phyloP scores from a whole-genome alignment of 2,888 invertebrate genomes.

The Empis stercorea region DNA sequence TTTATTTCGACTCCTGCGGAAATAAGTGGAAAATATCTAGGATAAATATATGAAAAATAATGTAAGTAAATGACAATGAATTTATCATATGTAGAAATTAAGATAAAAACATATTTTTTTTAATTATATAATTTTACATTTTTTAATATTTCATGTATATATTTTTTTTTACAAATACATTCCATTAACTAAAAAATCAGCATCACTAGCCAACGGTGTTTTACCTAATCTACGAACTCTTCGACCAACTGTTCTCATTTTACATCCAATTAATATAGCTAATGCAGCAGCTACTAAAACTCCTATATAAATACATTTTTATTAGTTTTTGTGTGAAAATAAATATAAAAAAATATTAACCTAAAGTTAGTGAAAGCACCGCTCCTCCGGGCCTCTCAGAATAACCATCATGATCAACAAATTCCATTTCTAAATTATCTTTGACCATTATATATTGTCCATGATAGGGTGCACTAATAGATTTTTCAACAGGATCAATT shows the following conservation, averaged over 20 bases:
- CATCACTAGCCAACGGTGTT: constrained; percentile 73
- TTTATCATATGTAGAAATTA: no score
- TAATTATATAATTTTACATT: no score
- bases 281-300: constrained; percentile 67
- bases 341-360: constrained; percentile 28
- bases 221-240: constrained; percentile 59
- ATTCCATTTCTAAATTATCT: constrained; percentile 32
- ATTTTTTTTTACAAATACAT: constrained; percentile 79
- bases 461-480: constrained; percentile 21
- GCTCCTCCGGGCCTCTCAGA: constrained; percentile 66
- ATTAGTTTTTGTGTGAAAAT: background rate
- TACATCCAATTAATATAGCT: constrained; percentile 68
- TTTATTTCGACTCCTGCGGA: no score
- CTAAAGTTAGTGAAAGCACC: constrained; percentile 63
- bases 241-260: constrained; percentile 61
- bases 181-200: constrained; percentile 93
- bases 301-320: constrained; percentile 37
- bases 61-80: no score
- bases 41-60: no score
- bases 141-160: no score
- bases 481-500: constrained; percentile 17
- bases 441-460: constrained; percentile 34
- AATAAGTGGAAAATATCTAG: no score
- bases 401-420: constrained; percentile 47
- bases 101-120: no score